Conservation (phyloP, 1,140 invertebrate genomes). For the Drosophila fuyamai region DNA sequence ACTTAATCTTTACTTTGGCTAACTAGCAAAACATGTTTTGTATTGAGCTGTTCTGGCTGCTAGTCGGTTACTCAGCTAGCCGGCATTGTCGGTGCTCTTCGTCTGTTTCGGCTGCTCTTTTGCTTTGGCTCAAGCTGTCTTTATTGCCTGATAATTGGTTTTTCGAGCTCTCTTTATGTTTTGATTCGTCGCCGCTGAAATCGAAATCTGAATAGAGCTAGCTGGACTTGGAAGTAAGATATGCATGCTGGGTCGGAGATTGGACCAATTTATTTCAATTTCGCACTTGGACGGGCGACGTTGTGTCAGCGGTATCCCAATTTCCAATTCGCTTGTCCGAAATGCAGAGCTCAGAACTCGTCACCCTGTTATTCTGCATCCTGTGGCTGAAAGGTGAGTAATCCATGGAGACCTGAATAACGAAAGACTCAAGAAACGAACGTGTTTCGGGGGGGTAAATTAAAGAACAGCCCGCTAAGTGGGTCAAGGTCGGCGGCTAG, state of each 20-base stretch:
- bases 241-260: constrained; percentile 59
- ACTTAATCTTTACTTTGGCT: constrained; percentile 1
- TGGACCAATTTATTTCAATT: constrained; percentile 81
- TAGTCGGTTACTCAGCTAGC: constrained; percentile 26
- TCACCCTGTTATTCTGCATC: constrained; percentile 16
- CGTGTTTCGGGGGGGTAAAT: constrained; percentile 26
- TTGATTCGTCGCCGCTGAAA: constrained; percentile 65
- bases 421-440: constrained; percentile 72
- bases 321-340: constrained; percentile 10
- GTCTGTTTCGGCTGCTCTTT: constrained; percentile 29
- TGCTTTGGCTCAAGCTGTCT: constrained; percentile 51
- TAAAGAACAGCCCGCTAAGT: constrained; percentile 53
- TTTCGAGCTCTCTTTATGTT: constrained; percentile 62
- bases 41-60: constrained; percentile 8
- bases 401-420: constrained; percentile 3
- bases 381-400: constrained; percentile 57
- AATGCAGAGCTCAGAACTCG: constrained; percentile 23
- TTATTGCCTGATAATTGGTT: constrained; percentile 65
- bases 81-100: constrained; percentile 10
- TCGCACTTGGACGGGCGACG: constrained; percentile 60
- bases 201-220: constrained; percentile 70
- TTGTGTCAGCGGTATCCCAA: constrained; percentile 44
- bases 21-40: constrained; percentile 32
- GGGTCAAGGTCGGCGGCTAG: constrained; percentile 71
- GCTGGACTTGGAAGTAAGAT: constrained; percentile 74